Conservation (phyloP, 2,797 vertebrate species). For the Sciurus vulgaris region DNA sequence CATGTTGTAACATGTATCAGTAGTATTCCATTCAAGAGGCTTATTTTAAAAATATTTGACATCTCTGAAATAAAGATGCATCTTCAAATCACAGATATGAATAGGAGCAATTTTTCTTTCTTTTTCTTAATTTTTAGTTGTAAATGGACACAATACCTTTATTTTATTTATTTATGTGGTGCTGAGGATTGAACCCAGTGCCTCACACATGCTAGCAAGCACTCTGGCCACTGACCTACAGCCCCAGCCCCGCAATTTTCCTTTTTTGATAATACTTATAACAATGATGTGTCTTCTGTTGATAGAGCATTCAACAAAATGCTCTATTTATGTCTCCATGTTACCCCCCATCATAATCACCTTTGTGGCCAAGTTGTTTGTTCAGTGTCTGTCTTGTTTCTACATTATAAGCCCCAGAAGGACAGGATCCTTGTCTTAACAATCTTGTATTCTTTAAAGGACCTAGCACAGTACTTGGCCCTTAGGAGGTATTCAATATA, state of each 20-base stretch:
- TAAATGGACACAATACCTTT: no score
- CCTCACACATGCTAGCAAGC: no score
- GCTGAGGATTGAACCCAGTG: no score
- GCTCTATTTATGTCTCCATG: not conserved
- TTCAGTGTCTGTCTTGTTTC: not conserved
- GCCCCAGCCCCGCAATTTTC: no score
- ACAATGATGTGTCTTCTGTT: not conserved
- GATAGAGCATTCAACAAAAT: not conserved
- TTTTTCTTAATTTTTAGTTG: not conserved
- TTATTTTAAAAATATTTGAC: constrained; percentile 34
- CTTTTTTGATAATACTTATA: not conserved
- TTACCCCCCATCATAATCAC: not conserved
- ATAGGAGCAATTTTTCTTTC: not conserved
- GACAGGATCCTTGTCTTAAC: not conserved
- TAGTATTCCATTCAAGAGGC: constrained; percentile 21
- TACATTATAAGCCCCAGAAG: not conserved
- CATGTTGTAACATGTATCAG: not conserved
- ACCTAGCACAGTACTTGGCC: not conserved
- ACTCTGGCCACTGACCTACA: no score
- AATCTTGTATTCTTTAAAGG: constrained; percentile 36
- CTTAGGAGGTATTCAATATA: not conserved
- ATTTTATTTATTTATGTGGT: no score
- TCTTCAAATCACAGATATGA: not conserved
- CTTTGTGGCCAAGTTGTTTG: constrained; percentile 6
- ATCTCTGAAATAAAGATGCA: not conserved